Base-by-base conservation (phyloP, 2,797 vertebrate genomes). In the Tragelaphus oryx region DNA sequence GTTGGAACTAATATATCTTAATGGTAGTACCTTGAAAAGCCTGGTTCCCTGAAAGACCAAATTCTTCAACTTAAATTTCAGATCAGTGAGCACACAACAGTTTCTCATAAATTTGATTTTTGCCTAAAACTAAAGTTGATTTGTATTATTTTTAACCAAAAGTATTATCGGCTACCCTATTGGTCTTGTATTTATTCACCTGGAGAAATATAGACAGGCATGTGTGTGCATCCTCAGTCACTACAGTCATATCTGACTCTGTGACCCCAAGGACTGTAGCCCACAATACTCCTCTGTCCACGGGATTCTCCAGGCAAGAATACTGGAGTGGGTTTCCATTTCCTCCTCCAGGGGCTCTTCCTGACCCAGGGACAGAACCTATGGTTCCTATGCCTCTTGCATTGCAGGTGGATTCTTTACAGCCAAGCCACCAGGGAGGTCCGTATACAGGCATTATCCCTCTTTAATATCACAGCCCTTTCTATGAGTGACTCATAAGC, bases 61-160 rank as follows among this genome's bases (percentile, higher is more conserved):
- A 52, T 84, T 95, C 74, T 96, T 90, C 65, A 59, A 75, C 16
- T 92, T 95, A 95, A 91, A 92, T 93, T 87, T 96, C 26, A 86
- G 9, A 82, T 71, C 28, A 59, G n/a, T 82, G 52, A 71, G 41
- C 4, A 68, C 26, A 3, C 24, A 75, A 80, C 11, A 83, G 55
- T 85, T 90, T 82, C 18, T 59, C 65, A 76, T 83, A 91, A 95
- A 88, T 80, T 87, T 46, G 33, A 91, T 81, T 88, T 94, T 96
- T 57, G 24, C 78, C 74, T 87, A 74, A 94, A 95, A 86, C 68
- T 87, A 82, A 48, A 94, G 60, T 33, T 84, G 78, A 89, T 81
- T 83, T 92, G 62, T 44, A 75, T 75, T 76, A 68, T 92, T 76
- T 96, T 37, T 12, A 93, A 88, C 30, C 12, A 87, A 78, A 84